Evolutionary conservation across 2,888 invertebrate species (phyloP).

Genomic region (Drosophila pseudotakahashii): DNA sequence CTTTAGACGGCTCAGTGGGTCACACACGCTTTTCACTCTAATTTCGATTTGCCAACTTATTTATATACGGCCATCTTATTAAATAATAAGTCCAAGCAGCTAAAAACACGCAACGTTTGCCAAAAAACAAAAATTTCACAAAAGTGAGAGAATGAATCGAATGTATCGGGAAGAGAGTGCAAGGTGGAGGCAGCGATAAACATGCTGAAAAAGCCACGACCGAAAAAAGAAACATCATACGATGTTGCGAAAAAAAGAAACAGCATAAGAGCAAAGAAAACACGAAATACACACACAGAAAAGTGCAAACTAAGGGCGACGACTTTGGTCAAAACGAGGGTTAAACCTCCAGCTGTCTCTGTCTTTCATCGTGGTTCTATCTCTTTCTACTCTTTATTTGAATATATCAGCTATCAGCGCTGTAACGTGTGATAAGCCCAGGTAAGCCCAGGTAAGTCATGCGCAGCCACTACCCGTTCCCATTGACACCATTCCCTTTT

Average conservation of each 20-base stretch:
- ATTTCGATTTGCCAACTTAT: slow-evolving; percentile 2
- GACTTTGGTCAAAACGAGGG: slow-evolving; percentile 31
- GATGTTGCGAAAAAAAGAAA: slow-evolving; percentile 65
- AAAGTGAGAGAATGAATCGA: slow-evolving; percentile 21
- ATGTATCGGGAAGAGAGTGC: slow-evolving; percentile 52
- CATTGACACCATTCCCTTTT: slow-evolving; percentile 26
- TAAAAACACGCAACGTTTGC: slow-evolving; percentile 25
- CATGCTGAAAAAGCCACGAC: slow-evolving; percentile 48
- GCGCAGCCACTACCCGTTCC: slow-evolving; percentile 10
- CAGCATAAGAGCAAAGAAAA: slow-evolving; percentile 32
- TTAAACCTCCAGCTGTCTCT: slow-evolving; percentile 4
- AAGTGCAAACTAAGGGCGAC: slow-evolving; percentile 54
- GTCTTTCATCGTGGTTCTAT: not conserved
- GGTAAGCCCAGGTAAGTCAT: slow-evolving; percentile 13
- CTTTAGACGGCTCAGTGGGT: no score
- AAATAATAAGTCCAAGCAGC: slow-evolving; percentile 32
- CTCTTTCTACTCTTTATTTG: slow-evolving; percentile 5
- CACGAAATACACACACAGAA: slow-evolving; percentile 26
- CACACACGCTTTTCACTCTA: slow-evolving; percentile 25
- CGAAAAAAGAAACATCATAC: slow-evolving; percentile 67
- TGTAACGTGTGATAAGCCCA: slow-evolving; percentile 36
- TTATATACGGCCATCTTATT: slow-evolving; percentile 21
- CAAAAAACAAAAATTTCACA: slow-evolving; percentile 20
- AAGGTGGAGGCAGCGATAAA: slow-evolving; percentile 51
- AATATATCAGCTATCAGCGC: slow-evolving; percentile 29